Evolutionary conservation across 2,113 vertebrate species (phyloP), one percentile per base, ranked within the genome.

Genomic region (Eupsittula cactorum): DNA sequence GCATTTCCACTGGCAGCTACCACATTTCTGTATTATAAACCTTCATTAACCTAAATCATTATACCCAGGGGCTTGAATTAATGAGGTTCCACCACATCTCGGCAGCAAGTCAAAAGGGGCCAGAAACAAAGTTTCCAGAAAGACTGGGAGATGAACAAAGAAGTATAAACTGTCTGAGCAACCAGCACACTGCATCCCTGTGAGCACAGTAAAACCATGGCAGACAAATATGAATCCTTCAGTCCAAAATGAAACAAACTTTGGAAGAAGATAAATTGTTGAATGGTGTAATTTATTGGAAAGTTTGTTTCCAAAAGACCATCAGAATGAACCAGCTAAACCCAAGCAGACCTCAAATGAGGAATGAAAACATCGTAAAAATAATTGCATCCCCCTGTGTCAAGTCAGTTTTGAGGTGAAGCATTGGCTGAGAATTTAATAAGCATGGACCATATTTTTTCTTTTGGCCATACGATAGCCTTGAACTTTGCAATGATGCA

Each of bases 231-330:
- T 19, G 52, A 91, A 35, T 78, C 27, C 37, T 31, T 73, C 65
- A 10, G 21, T 86, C 67, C 53, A 60, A 75, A 91, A 71, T 19
- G 37, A 90, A 63, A 29, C 9, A 82, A 87, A 81, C 16, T 77
- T 86, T 71, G 65, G 82, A 89, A 90, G 31, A 82, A 63, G 65
- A 69, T 33, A 87, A 92, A 85, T 53, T 49, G 31, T 82, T 23
- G 28, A 55, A 76, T 87, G 2, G 7, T 82, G 28, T 82, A 41
- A 52, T 93, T 69, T 76, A 65, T 78, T 90, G 80, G 84, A 79
- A 94, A 76, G 73, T 49, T 79, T 28, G 31, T 88, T 96, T 94
- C 60, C 39, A 57, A 68, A 93, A 92, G 73, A 65, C 64, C 50
- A 57, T 88, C 39, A 88, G 64, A 83, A 39, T 78, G 73, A 86